Percentiles rank a stretch among this genome's conserved stretches.
Conservation (phyloP, 2,888 invertebrate genomes). For the Bunonema sp. region DNA sequence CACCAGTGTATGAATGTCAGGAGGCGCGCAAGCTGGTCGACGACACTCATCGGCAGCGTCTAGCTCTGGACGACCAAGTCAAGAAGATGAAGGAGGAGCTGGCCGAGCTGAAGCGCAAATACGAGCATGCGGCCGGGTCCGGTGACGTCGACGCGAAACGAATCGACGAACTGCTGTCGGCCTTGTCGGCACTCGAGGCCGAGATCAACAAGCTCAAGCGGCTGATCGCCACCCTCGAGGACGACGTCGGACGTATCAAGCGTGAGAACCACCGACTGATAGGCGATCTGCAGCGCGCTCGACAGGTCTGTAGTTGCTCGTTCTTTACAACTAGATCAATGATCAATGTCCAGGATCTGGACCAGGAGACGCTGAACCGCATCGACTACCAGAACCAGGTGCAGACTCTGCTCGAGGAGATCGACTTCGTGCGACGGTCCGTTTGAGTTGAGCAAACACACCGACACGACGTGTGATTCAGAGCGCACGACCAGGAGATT, state of each 20-base stretch:
- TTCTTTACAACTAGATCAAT: not conserved
- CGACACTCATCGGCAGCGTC: constrained; percentile 15
- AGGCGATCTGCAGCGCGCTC: constrained; percentile 41
- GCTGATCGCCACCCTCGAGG: constrained; percentile 17
- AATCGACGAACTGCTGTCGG: not conserved
- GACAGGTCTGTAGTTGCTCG: constrained; percentile 14
- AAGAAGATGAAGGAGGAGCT: constrained; percentile 33
- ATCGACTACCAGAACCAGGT: constrained; percentile 49
- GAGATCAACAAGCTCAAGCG: constrained; percentile 45
- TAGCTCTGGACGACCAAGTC: constrained; percentile 23
- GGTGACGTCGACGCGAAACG: too few species aligned
- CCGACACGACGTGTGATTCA: not conserved
- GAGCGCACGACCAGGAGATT: constrained; percentile 45
- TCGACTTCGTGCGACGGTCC: constrained; percentile 50
- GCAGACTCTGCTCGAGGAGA: constrained; percentile 49
- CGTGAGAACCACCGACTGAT: constrained; percentile 44
- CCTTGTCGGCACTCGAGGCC: constrained; percentile 36
- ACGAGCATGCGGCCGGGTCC: constrained; percentile 5
- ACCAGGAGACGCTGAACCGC: constrained; percentile 49
- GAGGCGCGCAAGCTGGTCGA: constrained; percentile 30
- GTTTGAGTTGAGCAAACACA: not conserved
- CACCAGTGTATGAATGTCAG: constrained; percentile 8
- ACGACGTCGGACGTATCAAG: constrained; percentile 42
- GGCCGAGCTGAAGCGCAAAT: constrained; percentile 24
- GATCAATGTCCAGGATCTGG: constrained; percentile 45